Evolutionary conservation across 1,140 invertebrate genomes (phyloP).

Genomic region (Oscheius sp.): DNA sequence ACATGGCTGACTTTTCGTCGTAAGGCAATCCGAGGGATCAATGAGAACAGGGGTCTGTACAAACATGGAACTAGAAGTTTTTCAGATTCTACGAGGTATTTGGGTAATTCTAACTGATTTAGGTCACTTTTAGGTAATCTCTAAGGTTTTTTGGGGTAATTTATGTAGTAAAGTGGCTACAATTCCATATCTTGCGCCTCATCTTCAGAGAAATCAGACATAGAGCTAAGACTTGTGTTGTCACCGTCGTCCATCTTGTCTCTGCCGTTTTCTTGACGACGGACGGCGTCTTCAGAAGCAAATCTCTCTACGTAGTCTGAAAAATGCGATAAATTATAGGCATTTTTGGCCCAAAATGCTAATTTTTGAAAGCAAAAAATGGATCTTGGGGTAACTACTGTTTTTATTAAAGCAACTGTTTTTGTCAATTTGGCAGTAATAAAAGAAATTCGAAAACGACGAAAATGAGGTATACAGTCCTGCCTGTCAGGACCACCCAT

Average conservation of each 20-base stretch:
- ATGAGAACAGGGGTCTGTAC: too few relatives aligned
- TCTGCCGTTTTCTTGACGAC: neutral
- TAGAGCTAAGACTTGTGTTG: slow-evolving; percentile 50
- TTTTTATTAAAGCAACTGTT: too few relatives aligned
- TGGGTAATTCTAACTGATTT: too few relatives aligned
- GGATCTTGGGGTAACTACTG: too few relatives aligned
- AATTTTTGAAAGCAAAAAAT: neutral
- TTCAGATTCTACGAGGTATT: too few relatives aligned
- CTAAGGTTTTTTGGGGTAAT: too few relatives aligned
- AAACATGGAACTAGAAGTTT: too few relatives aligned
- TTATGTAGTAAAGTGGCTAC: too few relatives aligned
- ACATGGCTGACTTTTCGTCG: too few relatives aligned
- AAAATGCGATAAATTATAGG: slow-evolving; percentile 2
- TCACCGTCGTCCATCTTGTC: slow-evolving; percentile 40
- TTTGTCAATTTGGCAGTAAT: neutral
- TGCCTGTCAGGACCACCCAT: neutral
- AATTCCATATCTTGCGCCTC: slow-evolving; percentile 1
- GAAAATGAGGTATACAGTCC: neutral
- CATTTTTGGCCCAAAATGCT: neutral
- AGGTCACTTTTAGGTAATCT: too few relatives aligned
- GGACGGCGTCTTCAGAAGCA: slow-evolving; percentile 53
- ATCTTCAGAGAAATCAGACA: slow-evolving; percentile 59
- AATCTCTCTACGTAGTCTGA: slow-evolving; percentile 53
- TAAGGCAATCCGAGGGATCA: too few relatives aligned
- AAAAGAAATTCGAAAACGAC: neutral